Evolutionary conservation across 2,113 vertebrate species (phyloP).

Genomic region (Tursiops truncatus): DNA sequence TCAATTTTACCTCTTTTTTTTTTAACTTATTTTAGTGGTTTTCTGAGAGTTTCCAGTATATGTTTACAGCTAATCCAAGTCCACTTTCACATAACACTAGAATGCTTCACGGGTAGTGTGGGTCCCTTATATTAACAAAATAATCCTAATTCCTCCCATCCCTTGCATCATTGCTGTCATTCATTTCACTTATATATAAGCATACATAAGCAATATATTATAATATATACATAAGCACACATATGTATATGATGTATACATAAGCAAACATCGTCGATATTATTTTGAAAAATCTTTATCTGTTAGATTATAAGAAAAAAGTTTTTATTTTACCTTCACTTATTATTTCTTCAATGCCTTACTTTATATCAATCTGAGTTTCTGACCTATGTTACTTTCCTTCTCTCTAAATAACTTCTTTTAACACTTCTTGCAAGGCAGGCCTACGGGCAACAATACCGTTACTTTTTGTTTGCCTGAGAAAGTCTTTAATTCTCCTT

Average conservation of each 20-base stretch:
- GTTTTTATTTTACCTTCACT: background rate
- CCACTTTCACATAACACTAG: background rate
- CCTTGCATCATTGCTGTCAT: background rate
- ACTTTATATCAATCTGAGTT: background rate
- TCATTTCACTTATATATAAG: background rate
- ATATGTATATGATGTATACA: too few relatives aligned
- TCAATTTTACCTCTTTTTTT: too few relatives aligned
- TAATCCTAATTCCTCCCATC: background rate
- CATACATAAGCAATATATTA: background rate
- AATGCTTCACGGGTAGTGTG: background rate
- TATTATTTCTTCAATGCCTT: background rate
- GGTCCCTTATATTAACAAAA: background rate
- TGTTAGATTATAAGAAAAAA: background rate
- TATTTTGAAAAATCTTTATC: background rate
- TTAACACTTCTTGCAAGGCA: background rate
- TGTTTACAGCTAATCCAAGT: background rate
- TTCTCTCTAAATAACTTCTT: background rate
- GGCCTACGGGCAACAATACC: background rate
- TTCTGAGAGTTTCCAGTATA: background rate
- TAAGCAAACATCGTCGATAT: background rate
- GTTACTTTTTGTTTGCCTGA: background rate
- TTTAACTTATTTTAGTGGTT: background rate
- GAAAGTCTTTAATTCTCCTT: background rate
- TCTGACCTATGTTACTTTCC: background rate
- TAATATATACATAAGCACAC: background rate